Base-by-base conservation (phyloP, 2,888 invertebrate genomes). In the Apodemia zela region DNA sequence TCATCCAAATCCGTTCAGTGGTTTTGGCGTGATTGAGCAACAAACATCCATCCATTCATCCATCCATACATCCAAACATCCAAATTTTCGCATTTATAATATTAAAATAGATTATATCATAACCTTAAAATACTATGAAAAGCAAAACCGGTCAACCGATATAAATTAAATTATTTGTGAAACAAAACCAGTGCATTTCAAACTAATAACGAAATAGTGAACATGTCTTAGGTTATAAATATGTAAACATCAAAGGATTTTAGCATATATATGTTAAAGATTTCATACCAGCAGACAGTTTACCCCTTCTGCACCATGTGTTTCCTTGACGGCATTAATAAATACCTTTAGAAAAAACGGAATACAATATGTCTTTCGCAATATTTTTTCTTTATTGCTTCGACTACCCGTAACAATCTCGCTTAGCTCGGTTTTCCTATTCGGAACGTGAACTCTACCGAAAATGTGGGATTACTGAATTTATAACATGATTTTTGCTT, bases 291-390 rank as follows among this genome's bases (percentile, higher is more conserved):
- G n/a, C 15, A 38, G 38, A 38, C 42, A 42, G 42, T 42, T 42
- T 42, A 42, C n/a, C 11, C 42, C 42, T 42, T 42, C 15, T 42
- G 42, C 42, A 42, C 15, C 29, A 29, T 25, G 25, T 57, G 57
- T 57, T 54, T 54, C 54, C 13, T 57, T 57, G 57, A n/a, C 29
- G 29, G 57, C 25, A 57, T 15, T 57, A 57, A 57, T 25, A 57
- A 57, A 57, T 57, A 25, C 29, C 57, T 57, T 57, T 57, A 29
- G 57, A 57, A 57, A 33, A 57, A 57, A 57, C 15, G 21, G 7
- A 54, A 54, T 13, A 21, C 21, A 54, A 54, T 54, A 25, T 54
- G 57, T 25, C 57, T 57, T 57, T 29, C n/a, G 54, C 13, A 29
- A n/a, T 25, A 29, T 57, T 57, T 57, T 54, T 54, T 25, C 29